A percentile compares a stretch with the other conserved stretches of the same genome.
phyloP scores from a whole-genome alignment of 2,113 vertebrate genomes.

The Carettochelys insculpta region DNA sequence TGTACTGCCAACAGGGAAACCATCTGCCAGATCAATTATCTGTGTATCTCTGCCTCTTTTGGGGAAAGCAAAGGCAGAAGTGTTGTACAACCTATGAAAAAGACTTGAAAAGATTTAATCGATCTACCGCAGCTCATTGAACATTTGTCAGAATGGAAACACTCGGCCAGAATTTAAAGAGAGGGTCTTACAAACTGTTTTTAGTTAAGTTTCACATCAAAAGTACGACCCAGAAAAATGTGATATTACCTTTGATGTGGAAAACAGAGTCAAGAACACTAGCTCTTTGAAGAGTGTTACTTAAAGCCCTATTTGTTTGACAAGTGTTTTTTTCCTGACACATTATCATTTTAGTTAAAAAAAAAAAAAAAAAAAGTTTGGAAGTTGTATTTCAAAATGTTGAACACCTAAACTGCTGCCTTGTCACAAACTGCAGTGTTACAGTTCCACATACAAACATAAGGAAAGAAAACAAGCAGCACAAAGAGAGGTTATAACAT shows the following conservation, averaged over 20 bases:
- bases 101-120: background rate
- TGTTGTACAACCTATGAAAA: background rate
- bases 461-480: background rate
- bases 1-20: constrained; percentile 1
- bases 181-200: background rate
- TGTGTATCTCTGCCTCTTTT: constrained; percentile 13
- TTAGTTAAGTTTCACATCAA: background rate
- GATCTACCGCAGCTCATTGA: background rate
- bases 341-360: background rate
- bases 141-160: background rate
- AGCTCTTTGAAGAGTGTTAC: background rate
- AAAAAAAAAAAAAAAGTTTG: background rate
- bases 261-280: background rate
- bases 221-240: background rate
- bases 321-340: background rate
- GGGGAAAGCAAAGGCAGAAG: constrained; percentile 3
- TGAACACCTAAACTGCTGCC: background rate
- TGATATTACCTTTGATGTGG: background rate
- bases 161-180: background rate
- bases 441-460: accelerated
- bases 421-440: background rate
- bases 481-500: background rate
- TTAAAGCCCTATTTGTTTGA: background rate
- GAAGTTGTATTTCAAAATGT: background rate
- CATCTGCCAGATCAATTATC: constrained; percentile 36